These are phyloP conservation scores for Tamias sibiricus DNA, from an alignment of 2,113 vertebrate species.

Conservation along the genomic window DNA sequence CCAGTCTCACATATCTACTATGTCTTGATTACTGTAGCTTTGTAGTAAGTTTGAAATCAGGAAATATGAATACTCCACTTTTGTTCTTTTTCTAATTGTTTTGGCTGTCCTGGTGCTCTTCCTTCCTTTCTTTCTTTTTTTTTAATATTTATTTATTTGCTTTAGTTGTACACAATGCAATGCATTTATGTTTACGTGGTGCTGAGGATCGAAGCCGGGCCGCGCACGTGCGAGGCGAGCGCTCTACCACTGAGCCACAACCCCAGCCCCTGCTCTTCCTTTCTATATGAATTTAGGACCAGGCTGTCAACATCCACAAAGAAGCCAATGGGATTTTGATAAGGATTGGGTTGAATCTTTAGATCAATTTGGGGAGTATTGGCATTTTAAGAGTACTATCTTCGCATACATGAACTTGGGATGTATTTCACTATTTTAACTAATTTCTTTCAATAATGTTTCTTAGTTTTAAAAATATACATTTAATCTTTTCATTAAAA, in stretches of 20 bases:
- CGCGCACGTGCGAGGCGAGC: no score
- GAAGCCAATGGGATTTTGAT: conserved; percentile 14
- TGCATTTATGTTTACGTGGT: no score
- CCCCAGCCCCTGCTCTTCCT: no score
- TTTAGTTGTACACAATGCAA: no score
- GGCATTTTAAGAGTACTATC: neutral
- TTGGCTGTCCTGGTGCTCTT: neutral
- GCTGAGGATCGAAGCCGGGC: no score
- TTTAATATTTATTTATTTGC: no score
- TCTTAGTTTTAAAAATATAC: conserved; percentile 4
- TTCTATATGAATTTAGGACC: no score
- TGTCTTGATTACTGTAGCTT: neutral
- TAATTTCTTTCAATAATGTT: neutral
- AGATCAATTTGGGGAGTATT: neutral
- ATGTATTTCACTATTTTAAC: neutral
- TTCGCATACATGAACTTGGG: neutral
- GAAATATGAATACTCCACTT: neutral
- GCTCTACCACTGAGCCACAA: no score
- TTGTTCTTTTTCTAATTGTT: conserved; percentile 11
- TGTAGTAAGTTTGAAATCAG: conserved; percentile 8
- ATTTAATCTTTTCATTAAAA: neutral
- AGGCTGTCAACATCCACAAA: neutral
- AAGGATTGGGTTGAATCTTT: conserved; percentile 6
- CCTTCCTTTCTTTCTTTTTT: no score
- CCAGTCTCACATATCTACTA: neutral